Conservation (phyloP, 2,113 vertebrate genomes). For the Cheirogaleus medius region DNA sequence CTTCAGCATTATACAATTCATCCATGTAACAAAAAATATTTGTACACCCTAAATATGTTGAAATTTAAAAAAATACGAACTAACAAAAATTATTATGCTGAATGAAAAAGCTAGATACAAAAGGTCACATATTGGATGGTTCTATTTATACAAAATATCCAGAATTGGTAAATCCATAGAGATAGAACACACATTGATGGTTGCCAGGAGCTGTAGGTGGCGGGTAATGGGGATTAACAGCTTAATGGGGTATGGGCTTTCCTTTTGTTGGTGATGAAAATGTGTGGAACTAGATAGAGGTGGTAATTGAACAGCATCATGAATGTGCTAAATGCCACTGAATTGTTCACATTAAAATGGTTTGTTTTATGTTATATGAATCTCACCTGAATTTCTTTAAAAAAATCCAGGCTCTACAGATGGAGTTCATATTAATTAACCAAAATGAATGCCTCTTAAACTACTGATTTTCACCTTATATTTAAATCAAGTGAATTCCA, state of each 20-base stretch:
- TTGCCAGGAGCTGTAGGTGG: background rate
- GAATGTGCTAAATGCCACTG: background rate
- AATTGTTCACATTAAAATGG: background rate
- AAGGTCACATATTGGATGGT: background rate
- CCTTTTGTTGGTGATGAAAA: background rate
- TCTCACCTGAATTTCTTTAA: background rate
- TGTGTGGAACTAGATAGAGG: background rate
- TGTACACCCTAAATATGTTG: too few species aligned
- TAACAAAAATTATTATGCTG: background rate
- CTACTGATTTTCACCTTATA: background rate
- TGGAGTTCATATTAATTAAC: conserved; percentile 21
- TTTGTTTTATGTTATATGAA: background rate
- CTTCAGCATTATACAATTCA: too few species aligned
- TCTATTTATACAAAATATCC: background rate
- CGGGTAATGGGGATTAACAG: background rate
- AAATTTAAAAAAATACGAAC: too few species aligned
- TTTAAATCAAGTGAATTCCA: background rate
- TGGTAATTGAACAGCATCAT: background rate
- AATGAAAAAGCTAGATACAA: background rate
- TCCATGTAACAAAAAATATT: too few species aligned
- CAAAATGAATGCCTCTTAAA: background rate
- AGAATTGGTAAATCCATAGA: background rate
- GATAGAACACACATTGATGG: background rate
- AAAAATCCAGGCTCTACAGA: background rate
- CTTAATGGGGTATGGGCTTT: background rate